These are phyloP conservation scores for Marasmarcha lunaedactyla DNA, from an alignment of 2,888 invertebrate genomes.

Conservation along the genomic window DNA sequence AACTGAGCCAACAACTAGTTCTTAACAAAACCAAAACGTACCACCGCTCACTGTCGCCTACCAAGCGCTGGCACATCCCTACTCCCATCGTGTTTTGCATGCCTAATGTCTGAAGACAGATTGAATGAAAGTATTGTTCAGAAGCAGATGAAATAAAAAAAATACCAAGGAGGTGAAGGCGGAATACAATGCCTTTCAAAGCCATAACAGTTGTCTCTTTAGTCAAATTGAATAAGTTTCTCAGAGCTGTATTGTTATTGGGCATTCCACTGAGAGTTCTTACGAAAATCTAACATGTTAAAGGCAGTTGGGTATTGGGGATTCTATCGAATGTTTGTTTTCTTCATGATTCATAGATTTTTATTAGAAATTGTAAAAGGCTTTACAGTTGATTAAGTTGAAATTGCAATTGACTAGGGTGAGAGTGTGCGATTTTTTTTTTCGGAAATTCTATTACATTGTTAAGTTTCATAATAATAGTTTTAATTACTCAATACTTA, in stretches of 20 bases:
- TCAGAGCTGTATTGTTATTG: conserved; percentile 46
- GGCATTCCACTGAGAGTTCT: conserved; percentile 29
- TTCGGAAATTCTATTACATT: too few species aligned
- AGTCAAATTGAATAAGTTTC: conserved; percentile 63
- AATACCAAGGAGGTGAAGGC: conserved; percentile 24
- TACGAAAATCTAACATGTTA: conserved; percentile 26
- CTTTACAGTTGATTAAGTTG: too few species aligned
- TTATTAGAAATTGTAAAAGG: too few species aligned
- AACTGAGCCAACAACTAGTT: too few species aligned
- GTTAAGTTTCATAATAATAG: too few species aligned
- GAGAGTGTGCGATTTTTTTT: too few species aligned
- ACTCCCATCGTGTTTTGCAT: conserved; percentile 54
- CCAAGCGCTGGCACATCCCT: conserved; percentile 14
- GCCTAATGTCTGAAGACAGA: conserved; percentile 40
- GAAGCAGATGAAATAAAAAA: conserved; percentile 44
- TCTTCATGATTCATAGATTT: too few species aligned
- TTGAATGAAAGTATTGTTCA: conserved; percentile 61
- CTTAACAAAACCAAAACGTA: conserved; percentile 4
- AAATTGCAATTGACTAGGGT: too few species aligned
- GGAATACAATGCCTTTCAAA: conserved; percentile 48
- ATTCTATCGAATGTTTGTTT: too few species aligned
- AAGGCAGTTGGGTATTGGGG: too few species aligned
- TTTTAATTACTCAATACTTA: too few species aligned
- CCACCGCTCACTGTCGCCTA: too few species aligned
- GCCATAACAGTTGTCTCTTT: conserved; percentile 49